Conservation (phyloP, 2,888 invertebrate species). For the Eupithecia abbreviata region DNA sequence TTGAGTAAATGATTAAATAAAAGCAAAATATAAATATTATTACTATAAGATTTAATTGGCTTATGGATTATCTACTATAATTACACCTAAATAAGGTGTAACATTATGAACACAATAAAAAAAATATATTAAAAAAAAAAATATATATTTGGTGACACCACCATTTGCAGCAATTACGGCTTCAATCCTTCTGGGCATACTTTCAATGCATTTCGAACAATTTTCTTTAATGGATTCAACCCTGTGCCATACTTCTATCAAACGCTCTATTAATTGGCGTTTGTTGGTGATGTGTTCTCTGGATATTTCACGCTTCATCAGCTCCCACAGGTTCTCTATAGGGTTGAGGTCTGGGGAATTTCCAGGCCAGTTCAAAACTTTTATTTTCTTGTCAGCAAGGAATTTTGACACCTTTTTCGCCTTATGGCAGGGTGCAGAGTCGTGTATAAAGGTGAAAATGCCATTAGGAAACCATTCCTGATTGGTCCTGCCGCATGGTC, state of each 20-base stretch:
- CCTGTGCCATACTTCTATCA: conserved; percentile 18
- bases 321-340: too few species aligned
- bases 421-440: background rate
- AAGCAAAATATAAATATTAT: background rate
- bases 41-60: background rate
- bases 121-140: background rate
- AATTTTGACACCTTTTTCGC: too few species aligned
- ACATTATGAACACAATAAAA: background rate
- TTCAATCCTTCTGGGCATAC: conserved; percentile 27
- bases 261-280: conserved; percentile 33
- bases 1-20: background rate
- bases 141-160: conserved; percentile 25
- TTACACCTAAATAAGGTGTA: background rate
- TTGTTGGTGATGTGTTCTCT: conserved; percentile 42
- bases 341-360: too few species aligned
- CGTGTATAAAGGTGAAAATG: too few species aligned
- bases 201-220: conserved; percentile 11
- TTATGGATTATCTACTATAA: background rate
- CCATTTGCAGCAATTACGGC: conserved; percentile 30
- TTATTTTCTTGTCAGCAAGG: too few species aligned
- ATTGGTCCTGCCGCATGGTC: too few species aligned
- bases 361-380: too few species aligned
- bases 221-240: conserved; percentile 27
- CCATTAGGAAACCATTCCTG: too few species aligned
- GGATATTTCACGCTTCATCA: conserved; percentile 38